Evolutionary conservation across 2,113 vertebrate species (phyloP).

Genomic region (Sturnus vulgaris): DNA sequence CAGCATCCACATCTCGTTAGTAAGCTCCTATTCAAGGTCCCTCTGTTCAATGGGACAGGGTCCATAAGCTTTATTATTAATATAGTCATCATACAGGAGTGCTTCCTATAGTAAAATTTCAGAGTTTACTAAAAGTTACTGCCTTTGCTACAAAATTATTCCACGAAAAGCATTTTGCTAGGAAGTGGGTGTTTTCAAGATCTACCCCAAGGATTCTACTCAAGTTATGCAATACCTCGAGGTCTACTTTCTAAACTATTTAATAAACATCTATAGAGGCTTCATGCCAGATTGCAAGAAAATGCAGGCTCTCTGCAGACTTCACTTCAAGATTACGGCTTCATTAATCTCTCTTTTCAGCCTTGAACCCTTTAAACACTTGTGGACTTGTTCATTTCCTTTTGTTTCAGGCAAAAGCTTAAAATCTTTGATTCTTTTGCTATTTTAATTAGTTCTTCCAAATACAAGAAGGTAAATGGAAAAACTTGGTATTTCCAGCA

Average conservation of each 20-base stretch:
- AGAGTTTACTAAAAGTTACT: not conserved
- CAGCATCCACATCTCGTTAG: not conserved
- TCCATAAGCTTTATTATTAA: not conserved
- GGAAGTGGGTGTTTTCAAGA: not conserved
- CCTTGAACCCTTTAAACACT: not conserved
- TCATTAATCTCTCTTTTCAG: not conserved
- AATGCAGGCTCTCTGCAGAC: not conserved
- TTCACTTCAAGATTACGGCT: not conserved
- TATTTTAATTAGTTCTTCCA: not conserved
- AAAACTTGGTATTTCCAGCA: not conserved
- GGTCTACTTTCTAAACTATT: not conserved
- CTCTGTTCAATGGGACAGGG: accelerated
- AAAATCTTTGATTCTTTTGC: not conserved
- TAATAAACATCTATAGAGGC: not conserved
- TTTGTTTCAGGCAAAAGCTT: not conserved
- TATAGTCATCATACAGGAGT: not conserved
- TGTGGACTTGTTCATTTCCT: not conserved
- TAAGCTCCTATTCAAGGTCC: not conserved
- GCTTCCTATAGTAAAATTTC: not conserved
- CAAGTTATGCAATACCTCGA: not conserved
- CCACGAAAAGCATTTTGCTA: not conserved
- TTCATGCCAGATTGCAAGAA: not conserved
- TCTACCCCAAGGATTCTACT: not conserved
- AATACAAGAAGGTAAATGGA: not conserved
- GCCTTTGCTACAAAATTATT: not conserved